phyloP scores from a whole-genome alignment of 1,140 invertebrate species.

The Brachionus asplanchnoidis region DNA sequence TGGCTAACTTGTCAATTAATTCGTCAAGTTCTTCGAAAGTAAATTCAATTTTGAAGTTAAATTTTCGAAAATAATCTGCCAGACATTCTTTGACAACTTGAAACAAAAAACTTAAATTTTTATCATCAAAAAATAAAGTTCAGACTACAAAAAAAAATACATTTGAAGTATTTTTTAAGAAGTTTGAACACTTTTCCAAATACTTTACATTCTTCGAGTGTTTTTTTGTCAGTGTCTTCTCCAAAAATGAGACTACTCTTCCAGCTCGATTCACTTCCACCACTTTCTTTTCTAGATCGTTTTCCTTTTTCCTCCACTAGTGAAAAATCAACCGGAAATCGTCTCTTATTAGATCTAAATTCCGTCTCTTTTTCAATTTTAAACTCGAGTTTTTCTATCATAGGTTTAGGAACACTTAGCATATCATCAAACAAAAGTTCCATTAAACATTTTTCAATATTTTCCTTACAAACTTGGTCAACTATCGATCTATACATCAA shows the following conservation, averaged over 20 bases:
- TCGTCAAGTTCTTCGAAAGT: conserved; percentile 17
- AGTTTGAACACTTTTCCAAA: not conserved
- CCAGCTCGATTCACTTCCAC: not conserved
- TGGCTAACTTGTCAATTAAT: not conserved
- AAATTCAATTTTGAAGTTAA: conserved; percentile 37
- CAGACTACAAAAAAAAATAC: too few species aligned
- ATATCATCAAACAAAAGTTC: conserved; percentile 33
- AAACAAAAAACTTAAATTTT: not conserved
- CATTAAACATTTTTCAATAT: conserved; percentile 19
- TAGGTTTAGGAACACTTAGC: not conserved
- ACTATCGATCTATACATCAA: not conserved
- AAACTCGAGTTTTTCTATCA: not conserved
- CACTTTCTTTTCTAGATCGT: not conserved
- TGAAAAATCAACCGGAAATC: not conserved
- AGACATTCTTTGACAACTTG: conserved; percentile 21
- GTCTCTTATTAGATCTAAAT: not conserved
- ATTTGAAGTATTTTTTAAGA: not conserved
- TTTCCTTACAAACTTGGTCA: conserved; percentile 15
- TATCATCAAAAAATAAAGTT: not conserved
- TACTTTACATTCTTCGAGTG: conserved; percentile 6
- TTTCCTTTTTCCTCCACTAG: not conserved
- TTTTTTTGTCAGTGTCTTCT: not conserved
- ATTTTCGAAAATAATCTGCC: conserved; percentile 39
- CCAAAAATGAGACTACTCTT: not conserved
- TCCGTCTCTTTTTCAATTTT: not conserved